Base-by-base conservation (phyloP, 2,888 invertebrate genomes). In the Exephanes ischioxanthus region DNA sequence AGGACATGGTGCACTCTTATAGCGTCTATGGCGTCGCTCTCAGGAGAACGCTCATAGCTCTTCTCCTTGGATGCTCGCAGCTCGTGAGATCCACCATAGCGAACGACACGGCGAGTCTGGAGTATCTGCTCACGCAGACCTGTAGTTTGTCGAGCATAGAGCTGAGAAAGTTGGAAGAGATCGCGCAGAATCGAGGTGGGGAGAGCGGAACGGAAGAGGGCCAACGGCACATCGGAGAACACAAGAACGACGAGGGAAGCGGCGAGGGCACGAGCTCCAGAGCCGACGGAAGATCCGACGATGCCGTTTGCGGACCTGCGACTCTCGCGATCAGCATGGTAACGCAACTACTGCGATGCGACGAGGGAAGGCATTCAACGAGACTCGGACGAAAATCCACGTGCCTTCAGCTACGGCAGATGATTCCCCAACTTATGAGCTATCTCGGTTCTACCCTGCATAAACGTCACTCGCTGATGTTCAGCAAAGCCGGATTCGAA, bases 321-420 rank as follows among this genome's bases (percentile, higher is more conserved):
- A 94, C 92, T 0, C 84, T 94, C 30, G 90, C 93, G 5, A 89
- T 93, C 33, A 91, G 91, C 61, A 88, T 93, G 86, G 92, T 94
- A 3, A 93, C 92, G 3, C 90, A 93, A 53, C 67, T 94, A 51
- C 84, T 93, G 19, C 89, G 92, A 48, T 90, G 88, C 1, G 89
- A 88, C 75, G 83, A 79, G 19, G 41, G 76, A 6, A 63, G 72
- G 53, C 78, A 86, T 37, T 45, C 83, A 11, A 82, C 83, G n/a
- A 90, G 89, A 3, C 84, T 86, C 7, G 88, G 87, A 41, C 86
- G 89, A 0, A 90, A 89, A 81, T 85, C 89, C 0, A 89, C 90
- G 4, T 91, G 92, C 81, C 85, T 90, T 7, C 93, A 93, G 41
- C 86, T 94, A 33, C 89, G 91, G 16, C 91, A 92, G 48, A 89